Evolutionary conservation across 2,888 invertebrate genomes (phyloP).

Genomic region (Lithophane socia): DNA sequence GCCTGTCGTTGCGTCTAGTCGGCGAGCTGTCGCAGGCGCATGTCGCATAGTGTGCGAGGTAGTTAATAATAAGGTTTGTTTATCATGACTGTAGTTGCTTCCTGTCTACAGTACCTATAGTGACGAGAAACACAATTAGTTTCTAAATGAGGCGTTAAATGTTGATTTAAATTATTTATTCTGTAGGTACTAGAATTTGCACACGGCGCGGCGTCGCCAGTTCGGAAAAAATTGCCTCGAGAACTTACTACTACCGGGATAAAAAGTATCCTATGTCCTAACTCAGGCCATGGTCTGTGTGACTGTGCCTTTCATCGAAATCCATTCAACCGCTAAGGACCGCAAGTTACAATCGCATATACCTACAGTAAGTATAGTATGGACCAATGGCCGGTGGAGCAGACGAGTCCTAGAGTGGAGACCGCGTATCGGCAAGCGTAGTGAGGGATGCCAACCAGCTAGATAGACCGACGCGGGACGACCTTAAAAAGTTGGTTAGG

Average conservation of each 20-base stretch:
- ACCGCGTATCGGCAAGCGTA: too few species aligned
- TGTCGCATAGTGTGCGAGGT: neutral
- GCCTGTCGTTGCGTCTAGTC: neutral
- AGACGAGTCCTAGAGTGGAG: too few species aligned
- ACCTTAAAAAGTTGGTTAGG: too few species aligned
- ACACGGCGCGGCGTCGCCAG: neutral
- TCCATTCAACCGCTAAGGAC: too few species aligned
- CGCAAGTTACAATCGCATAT: neutral
- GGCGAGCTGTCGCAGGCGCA: neutral
- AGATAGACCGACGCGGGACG: too few species aligned
- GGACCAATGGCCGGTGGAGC: too few species aligned
- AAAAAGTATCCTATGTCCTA: neutral
- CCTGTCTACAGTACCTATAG: slow-evolving; percentile 30
- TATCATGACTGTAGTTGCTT: slow-evolving; percentile 21
- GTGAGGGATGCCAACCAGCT: too few species aligned
- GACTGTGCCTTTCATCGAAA: neutral
- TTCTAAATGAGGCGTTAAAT: slow-evolving; percentile 27
- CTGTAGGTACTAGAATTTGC: neutral
- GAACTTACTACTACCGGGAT: neutral
- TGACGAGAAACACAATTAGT: slow-evolving; percentile 27
- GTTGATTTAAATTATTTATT: slow-evolving; percentile 15
- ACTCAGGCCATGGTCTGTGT: neutral
- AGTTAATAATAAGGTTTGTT: slow-evolving; percentile 16
- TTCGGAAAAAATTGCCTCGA: fast-evolving
- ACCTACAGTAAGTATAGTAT: neutral